Base-by-base conservation (phyloP, 2,113 vertebrate species). In the Prochilodus magdalenae region DNA sequence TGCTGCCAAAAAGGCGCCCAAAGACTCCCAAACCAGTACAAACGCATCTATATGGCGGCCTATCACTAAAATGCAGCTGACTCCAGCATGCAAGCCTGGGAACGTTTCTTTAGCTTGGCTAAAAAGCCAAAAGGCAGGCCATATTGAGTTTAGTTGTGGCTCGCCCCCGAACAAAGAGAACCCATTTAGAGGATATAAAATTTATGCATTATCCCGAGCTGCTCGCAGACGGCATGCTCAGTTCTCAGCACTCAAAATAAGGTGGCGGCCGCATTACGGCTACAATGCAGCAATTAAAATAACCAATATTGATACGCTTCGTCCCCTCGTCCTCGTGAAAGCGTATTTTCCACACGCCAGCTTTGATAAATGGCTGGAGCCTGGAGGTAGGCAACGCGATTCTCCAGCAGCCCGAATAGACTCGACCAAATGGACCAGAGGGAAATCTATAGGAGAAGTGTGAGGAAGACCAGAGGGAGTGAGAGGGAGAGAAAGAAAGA, bases 311-410 rank as follows among this genome's bases (percentile, higher is more conserved):
- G 79, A 86, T 84, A 86, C 80, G 82, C 85, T 84, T 80, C 70
- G 53, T 84, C 75, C 82, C 66, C 78, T 83, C 55, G 72, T 86
- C 65, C 85, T 84, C 75, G 70, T 79, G 16, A 85, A 86, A 83
- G 81, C 44, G 49, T 73, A 87, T 87, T 87, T 87, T 85, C 84
- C 81, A 72, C 81, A 79, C 59, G 86, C 78, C 86, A 87, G 74
- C 79, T 87, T 85, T 85, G 86, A 87, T 87, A 15, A 83, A 87
- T 87, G 78, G 65, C 71, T 79, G 55, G 49, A 71, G 79, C 76
- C 66, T 29, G 66, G 55, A 78, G 49, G 75, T 65, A 79, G 82
- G 72, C 80, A 75, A 24, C 79, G 75, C 30, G 75, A 71, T 73
- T 75, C 69, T 55, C n/a, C n/a, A 47, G 60, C 69, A 27, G 47